Evolutionary conservation across 2,113 vertebrate genomes (phyloP).

Genomic region (Cairina moschata): DNA sequence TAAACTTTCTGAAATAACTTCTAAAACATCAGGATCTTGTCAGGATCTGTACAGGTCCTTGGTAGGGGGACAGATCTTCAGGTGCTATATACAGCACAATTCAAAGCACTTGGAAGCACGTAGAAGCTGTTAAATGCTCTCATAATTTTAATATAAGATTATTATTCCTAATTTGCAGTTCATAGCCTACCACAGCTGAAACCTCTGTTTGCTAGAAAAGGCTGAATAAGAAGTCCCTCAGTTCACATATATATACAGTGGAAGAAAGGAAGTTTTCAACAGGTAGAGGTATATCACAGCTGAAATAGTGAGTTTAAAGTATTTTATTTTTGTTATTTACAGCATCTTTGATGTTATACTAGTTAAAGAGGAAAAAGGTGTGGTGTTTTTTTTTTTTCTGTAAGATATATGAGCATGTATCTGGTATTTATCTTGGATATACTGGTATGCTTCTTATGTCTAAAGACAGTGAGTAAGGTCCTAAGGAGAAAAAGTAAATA

Average conservation of each 20-base stretch:
- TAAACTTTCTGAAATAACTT: not conserved
- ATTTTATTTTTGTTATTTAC: not conserved
- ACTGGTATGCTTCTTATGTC: not conserved
- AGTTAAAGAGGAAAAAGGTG: not conserved
- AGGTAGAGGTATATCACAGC: not conserved
- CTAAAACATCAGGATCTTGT: not conserved
- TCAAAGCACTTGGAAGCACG: conserved; percentile 29
- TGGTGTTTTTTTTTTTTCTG: not conserved
- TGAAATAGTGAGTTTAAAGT: not conserved
- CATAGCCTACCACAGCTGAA: not conserved
- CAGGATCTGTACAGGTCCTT: not conserved
- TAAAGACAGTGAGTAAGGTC: not conserved
- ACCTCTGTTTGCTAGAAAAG: not conserved
- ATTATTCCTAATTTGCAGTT: conserved; percentile 31
- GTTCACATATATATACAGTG: not conserved
- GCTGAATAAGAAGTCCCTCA: not conserved
- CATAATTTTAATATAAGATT: conserved; percentile 22
- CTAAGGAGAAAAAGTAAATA: not conserved
- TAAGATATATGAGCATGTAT: not conserved
- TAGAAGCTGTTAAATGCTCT: conserved; percentile 52
- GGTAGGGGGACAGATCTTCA: conserved; percentile 4
- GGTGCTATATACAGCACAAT: conserved; percentile 10
- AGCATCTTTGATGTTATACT: not conserved
- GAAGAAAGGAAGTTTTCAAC: not conserved
- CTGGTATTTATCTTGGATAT: not conserved